Evolutionary conservation across 2,888 invertebrate species (phyloP).

Genomic region (Lasioglossum villosulum): DNA sequence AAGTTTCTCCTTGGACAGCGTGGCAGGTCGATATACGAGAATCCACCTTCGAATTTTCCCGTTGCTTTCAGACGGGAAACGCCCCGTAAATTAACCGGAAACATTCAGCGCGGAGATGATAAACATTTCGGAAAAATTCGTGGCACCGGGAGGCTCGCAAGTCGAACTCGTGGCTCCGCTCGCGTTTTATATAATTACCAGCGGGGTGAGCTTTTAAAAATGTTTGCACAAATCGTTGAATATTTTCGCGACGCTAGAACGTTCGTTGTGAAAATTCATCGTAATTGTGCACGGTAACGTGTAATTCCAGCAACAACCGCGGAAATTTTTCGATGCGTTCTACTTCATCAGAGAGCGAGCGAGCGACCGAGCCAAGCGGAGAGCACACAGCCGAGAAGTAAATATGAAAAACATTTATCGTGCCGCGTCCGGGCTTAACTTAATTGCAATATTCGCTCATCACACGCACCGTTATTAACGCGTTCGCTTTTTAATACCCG

Average conservation of each 20-base stretch:
- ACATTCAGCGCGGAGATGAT: background rate
- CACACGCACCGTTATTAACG: conserved; percentile 23
- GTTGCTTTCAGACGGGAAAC: background rate
- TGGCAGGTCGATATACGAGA: background rate
- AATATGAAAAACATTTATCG: conserved; percentile 28
- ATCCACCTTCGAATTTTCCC: background rate
- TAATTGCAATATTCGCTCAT: conserved; percentile 44
- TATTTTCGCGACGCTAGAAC: background rate
- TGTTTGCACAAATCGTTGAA: background rate
- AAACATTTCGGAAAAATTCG: background rate
- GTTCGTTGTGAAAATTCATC: background rate
- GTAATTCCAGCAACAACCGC: conserved; percentile 23
- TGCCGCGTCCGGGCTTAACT: conserved; percentile 13
- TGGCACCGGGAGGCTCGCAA: background rate
- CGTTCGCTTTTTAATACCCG: conserved; percentile 31
- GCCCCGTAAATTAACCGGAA: background rate
- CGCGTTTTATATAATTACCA: background rate
- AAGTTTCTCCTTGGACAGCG: background rate
- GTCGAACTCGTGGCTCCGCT: background rate
- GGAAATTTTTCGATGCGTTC: conserved; percentile 38
- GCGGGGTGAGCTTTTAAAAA: background rate
- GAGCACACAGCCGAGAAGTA: conserved; percentile 17
- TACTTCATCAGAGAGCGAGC: conserved; percentile 31
- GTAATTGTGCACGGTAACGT: conserved; percentile 23
- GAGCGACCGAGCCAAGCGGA: background rate